Evolutionary conservation across 2,888 invertebrate species (phyloP).

Genomic region (Dorcus parallelipipedus): DNA sequence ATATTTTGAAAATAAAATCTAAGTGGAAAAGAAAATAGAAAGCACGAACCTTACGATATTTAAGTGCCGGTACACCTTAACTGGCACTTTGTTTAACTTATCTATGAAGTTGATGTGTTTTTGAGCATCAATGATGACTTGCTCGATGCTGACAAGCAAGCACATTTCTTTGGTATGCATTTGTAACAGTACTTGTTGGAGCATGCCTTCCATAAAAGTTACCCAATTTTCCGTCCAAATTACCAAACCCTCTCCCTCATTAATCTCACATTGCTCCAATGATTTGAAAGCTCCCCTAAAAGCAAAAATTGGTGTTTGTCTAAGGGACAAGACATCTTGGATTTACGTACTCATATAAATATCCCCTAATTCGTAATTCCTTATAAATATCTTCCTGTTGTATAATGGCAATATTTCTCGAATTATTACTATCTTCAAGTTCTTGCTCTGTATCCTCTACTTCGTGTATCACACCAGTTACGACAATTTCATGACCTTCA

Average conservation of each 20-base stretch:
- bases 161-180: conserved; percentile 64
- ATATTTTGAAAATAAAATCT: no score
- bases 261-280: conserved; percentile 23
- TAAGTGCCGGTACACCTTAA: conserved; percentile 47
- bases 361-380: conserved; percentile 65
- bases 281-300: conserved; percentile 32
- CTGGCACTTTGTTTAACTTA: conserved; percentile 32
- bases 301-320: no score
- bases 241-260: conserved; percentile 52
- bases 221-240: conserved; percentile 84
- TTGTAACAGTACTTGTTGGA: conserved; percentile 78
- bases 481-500: conserved; percentile 64
- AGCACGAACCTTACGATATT: conserved; percentile 15
- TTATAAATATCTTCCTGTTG: conserved; percentile 64
- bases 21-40: no score
- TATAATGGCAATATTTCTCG: conserved; percentile 30
- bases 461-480: conserved; percentile 62
- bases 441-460: conserved; percentile 18
- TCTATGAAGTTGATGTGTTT: conserved; percentile 22
- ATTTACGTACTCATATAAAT: conserved; percentile 33
- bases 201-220: conserved; percentile 82
- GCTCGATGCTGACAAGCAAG: conserved; percentile 56
- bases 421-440: no score
- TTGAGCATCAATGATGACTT: conserved; percentile 20
- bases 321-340: no score